A percentile compares a stretch with the other conserved stretches of the same genome.
Conservation (phyloP, 2,797 vertebrate genomes). For the Neomorphus geoffroyi region DNA sequence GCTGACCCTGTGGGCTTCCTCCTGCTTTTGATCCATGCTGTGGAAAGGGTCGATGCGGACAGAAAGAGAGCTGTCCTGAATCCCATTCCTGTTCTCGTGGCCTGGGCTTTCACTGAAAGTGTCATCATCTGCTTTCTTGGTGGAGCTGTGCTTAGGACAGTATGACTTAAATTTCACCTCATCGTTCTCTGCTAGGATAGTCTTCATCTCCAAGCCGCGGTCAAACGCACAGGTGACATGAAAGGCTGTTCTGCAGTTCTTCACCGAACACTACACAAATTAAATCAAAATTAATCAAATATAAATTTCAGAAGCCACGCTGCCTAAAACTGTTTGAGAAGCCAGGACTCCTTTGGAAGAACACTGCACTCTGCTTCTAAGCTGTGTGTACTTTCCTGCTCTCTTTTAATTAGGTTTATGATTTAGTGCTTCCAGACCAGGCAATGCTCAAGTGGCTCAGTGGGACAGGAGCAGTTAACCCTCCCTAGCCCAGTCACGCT, state of each 20-base stretch:
- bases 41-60: constrained; percentile 57
- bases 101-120: constrained; percentile 47
- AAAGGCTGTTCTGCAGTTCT: constrained; percentile 95
- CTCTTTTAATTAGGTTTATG: neutral
- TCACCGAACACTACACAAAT: constrained; percentile 89
- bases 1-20: constrained; percentile 85
- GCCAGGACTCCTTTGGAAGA: neutral
- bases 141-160: constrained; percentile 91
- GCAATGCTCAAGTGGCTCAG: neutral
- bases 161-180: constrained; percentile 98
- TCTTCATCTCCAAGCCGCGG: constrained; percentile 92
- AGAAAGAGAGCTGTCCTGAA: constrained; percentile 54
- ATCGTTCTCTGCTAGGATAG: constrained; percentile 91
- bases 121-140: constrained; percentile 63
- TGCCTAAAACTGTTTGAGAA: neutral
- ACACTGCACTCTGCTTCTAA: accelerated
- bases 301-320: neutral
- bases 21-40: constrained; percentile 76
- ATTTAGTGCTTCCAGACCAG: neutral
- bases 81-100: constrained; percentile 72
- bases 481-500: neutral
- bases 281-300: neutral
- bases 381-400: neutral
- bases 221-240: constrained; percentile 96
- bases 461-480: neutral